A percentile compares a stretch with the other conserved stretches of the same genome.
Evolutionary conservation across 2,888 invertebrate genomes (phyloP).

Genomic region (Zelleria hepariella): DNA sequence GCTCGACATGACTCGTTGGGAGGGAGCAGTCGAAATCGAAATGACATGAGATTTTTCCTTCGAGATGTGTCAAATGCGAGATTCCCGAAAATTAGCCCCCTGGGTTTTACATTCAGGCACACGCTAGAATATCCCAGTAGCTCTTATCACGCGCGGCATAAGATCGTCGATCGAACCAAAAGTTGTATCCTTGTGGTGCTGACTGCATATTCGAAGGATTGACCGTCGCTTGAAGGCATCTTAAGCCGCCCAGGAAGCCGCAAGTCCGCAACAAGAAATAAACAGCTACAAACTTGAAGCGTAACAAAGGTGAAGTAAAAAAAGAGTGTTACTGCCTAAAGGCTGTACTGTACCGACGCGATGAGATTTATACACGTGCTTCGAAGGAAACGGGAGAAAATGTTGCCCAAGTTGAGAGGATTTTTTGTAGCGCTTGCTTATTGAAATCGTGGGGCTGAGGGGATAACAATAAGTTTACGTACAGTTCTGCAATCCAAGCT

Average conservation of each 20-base stretch:
- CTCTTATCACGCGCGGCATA: too few relatives aligned
- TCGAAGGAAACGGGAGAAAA: slow-evolving; percentile 47
- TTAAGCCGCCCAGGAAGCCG: slow-evolving; percentile 67
- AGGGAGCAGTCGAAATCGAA: too few relatives aligned
- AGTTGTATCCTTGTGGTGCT: too few relatives aligned
- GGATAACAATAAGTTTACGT: too few relatives aligned
- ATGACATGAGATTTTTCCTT: too few relatives aligned
- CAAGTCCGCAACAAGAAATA: slow-evolving; percentile 68
- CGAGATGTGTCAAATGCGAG: too few relatives aligned
- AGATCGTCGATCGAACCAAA: too few relatives aligned
- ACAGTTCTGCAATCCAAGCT: too few relatives aligned
- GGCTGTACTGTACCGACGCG: slow-evolving; percentile 6
- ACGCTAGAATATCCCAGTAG: too few relatives aligned
- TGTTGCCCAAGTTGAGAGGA: slow-evolving; percentile 4
- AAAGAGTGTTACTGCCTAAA: slow-evolving; percentile 50
- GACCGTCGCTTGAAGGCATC: slow-evolving; percentile 14
- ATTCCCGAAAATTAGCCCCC: too few relatives aligned
- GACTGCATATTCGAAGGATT: background rate
- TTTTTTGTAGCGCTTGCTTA: background rate
- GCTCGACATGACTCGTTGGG: too few relatives aligned
- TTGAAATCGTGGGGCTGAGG: background rate
- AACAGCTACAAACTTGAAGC: slow-evolving; percentile 46
- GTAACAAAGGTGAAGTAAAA: slow-evolving; percentile 70
- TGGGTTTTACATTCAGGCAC: too few relatives aligned
- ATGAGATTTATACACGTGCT: slow-evolving; percentile 51